Conservation (phyloP, 2,113 vertebrate genomes). For the Probosciger aterrimus region DNA sequence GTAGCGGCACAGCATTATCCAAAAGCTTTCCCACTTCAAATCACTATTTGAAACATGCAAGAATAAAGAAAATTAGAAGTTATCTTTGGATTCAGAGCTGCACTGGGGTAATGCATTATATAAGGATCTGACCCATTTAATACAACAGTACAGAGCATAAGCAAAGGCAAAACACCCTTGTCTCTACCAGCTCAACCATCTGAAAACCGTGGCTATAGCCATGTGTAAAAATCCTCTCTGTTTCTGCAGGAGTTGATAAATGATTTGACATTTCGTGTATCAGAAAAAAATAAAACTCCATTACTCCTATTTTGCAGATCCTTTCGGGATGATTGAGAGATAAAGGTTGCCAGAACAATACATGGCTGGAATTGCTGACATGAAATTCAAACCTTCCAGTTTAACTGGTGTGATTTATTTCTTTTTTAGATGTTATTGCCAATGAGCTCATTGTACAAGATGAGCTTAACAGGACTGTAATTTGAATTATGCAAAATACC, state of each 20-base stretch:
- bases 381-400: background rate
- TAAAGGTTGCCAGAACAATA: background rate
- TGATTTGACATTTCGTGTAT: background rate
- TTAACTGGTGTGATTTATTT: background rate
- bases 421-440: background rate
- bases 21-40: background rate
- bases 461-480: background rate
- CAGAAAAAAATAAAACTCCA: background rate
- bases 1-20: background rate
- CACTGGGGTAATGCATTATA: background rate
- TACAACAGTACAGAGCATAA: background rate
- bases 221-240: background rate
- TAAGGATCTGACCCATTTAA: background rate
- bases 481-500: conserved; percentile 29
- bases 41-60: background rate
- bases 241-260: background rate
- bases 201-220: background rate
- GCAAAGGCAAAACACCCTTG: background rate
- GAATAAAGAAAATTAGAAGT: background rate
- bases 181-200: background rate
- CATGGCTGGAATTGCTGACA: background rate
- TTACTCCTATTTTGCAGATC: background rate
- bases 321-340: background rate
- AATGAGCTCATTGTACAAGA: background rate
- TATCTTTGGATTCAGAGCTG: background rate